Evolutionary conservation across 2,888 invertebrate genomes (phyloP).

Genomic region (Caradrina clavipalpis): DNA sequence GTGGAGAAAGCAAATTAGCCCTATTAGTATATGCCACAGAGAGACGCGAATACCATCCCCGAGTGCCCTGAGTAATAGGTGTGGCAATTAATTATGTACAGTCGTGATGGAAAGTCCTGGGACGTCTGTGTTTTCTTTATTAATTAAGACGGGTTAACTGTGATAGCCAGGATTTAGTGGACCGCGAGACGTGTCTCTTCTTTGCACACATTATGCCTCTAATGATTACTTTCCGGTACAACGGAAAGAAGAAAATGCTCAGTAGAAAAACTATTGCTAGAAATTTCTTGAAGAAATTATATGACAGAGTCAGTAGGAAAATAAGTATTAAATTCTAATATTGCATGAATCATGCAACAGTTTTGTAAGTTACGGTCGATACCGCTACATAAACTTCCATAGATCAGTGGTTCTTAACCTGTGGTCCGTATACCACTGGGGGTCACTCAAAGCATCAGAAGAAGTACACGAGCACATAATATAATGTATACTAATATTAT

Average conservation of each 20-base stretch:
- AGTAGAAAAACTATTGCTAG: background rate
- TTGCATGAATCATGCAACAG: too few species aligned
- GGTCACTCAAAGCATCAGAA: too few species aligned
- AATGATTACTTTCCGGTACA: background rate
- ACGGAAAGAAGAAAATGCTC: background rate
- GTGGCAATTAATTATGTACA: slow-evolving; percentile 70
- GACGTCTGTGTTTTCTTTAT: slow-evolving; percentile 38
- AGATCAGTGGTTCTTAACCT: background rate
- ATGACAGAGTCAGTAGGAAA: background rate
- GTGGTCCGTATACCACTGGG: too few species aligned
- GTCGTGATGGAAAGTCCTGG: slow-evolving; percentile 55
- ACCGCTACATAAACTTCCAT: background rate
- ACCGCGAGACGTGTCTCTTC: background rate
- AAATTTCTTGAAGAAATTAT: background rate
- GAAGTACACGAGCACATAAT: too few species aligned
- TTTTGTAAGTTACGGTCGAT: background rate
- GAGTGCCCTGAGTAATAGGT: slow-evolving; percentile 69
- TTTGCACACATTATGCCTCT: background rate
- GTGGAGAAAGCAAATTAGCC: slow-evolving; percentile 80
- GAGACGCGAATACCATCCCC: slow-evolving; percentile 67
- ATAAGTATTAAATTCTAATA: too few species aligned
- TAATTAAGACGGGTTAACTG: slow-evolving; percentile 23
- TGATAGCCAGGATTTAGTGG: slow-evolving; percentile 8
- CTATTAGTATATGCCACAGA: slow-evolving; percentile 82
- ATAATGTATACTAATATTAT: too few species aligned